Evolutionary conservation across 2,113 vertebrate genomes (phyloP).

Genomic region (Lontra canadensis): DNA sequence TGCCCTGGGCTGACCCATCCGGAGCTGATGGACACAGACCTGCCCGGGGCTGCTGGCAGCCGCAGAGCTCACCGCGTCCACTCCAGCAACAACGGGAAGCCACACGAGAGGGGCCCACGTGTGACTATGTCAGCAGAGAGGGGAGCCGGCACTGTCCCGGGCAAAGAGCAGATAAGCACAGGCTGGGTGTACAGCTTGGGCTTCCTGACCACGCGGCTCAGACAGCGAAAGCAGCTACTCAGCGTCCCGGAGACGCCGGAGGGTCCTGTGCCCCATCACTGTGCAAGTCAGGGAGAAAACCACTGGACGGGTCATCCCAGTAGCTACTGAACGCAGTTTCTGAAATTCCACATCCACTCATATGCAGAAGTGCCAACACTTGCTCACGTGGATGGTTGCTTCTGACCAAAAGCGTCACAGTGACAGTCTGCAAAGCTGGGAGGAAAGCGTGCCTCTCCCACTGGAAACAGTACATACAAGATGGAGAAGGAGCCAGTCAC

Average conservation of each 20-base stretch:
- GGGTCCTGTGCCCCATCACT: not conserved
- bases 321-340: not conserved
- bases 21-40: no score
- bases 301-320: rapidly evolving
- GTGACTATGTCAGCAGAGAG: not conserved
- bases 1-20: not conserved
- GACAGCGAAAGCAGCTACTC: not conserved
- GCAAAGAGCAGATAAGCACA: not conserved
- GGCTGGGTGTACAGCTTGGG: not conserved
- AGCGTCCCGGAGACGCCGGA: not conserved
- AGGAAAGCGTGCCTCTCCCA: no score
- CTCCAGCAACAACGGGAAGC: not conserved
- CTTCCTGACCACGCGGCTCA: not conserved
- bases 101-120: not conserved
- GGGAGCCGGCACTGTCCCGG: not conserved
- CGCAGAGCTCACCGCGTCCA: not conserved
- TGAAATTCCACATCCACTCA: not conserved
- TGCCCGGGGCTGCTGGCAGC: no score
- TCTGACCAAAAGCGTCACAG: no score
- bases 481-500: no score
- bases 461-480: no score
- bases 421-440: no score
- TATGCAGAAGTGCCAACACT: no score
- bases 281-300: not conserved
- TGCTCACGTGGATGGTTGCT: no score